phyloP scores from a whole-genome alignment of 1,140 invertebrate genomes.

The Bacillus rossius region DNA sequence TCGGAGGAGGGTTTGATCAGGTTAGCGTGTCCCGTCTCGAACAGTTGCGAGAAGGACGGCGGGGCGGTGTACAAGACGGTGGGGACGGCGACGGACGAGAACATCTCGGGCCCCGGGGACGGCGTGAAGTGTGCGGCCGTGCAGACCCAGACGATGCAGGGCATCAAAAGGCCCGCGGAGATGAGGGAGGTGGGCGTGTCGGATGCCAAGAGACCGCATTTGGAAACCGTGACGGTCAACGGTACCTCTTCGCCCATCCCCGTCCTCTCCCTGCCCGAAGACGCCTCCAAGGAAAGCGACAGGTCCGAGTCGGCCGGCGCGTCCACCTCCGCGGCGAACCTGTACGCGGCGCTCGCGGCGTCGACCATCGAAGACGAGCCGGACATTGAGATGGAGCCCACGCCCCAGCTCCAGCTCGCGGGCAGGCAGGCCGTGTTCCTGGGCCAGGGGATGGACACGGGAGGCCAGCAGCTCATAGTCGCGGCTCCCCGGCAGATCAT shows the following conservation, averaged over 20 bases:
- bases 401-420: conserved; percentile 23
- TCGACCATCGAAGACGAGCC: conserved; percentile 65
- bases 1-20: too few species aligned
- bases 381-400: conserved; percentile 36
- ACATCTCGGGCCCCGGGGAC: background rate
- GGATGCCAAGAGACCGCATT: conserved; percentile 44
- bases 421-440: background rate
- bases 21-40: background rate
- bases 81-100: conserved; percentile 1
- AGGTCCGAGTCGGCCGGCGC: background rate
- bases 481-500: conserved; percentile 36
- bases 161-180: conserved; percentile 8
- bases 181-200: conserved; percentile 37
- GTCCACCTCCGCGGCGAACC: conserved; percentile 60
- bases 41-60: background rate
- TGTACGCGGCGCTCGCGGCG: conserved; percentile 62
- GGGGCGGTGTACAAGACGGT: conserved; percentile 8
- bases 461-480: conserved; percentile 13
- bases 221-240: too few species aligned
- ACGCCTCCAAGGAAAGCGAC: background rate
- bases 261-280: too few species aligned
- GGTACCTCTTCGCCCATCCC: too few species aligned
- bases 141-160: conserved; percentile 6
- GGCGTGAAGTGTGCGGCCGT: background rate
- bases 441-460: conserved; percentile 4